phyloP scores from a whole-genome alignment of 2,113 vertebrate species.

The Pongo abelii region DNA sequence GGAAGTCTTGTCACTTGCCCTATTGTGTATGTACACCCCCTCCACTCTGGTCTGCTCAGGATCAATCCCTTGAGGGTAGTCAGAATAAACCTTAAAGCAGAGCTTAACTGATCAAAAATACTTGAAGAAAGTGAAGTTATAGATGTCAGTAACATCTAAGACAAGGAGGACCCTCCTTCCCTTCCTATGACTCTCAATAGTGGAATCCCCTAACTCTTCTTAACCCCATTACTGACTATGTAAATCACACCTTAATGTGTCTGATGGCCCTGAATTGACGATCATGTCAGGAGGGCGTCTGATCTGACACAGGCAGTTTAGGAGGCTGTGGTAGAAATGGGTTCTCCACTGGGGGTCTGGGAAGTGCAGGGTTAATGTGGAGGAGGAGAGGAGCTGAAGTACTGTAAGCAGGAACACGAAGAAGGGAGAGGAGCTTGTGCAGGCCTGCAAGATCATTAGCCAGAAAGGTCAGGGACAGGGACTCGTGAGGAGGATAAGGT shows the following conservation, averaged over 20 bases:
- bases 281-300: background rate
- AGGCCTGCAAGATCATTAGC: background rate
- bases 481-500: background rate
- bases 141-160: background rate
- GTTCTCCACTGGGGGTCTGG: background rate
- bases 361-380: background rate
- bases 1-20: background rate
- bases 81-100: background rate
- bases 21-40: rapidly evolving
- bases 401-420: background rate
- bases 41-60: background rate
- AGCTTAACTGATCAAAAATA: background rate
- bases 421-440: background rate
- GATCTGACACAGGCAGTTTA: background rate
- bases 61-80: background rate
- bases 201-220: too few species aligned
- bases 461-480: background rate
- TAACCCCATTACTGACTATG: background rate
- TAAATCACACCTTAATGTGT: background rate
- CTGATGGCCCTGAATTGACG: background rate
- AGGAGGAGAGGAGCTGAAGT: background rate
- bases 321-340: background rate
- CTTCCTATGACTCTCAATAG: background rate
- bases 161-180: background rate
- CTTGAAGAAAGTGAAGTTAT: slow-evolving; percentile 4